Conservation (phyloP, 2,888 invertebrate species). For the Orchesella flavescens region DNA sequence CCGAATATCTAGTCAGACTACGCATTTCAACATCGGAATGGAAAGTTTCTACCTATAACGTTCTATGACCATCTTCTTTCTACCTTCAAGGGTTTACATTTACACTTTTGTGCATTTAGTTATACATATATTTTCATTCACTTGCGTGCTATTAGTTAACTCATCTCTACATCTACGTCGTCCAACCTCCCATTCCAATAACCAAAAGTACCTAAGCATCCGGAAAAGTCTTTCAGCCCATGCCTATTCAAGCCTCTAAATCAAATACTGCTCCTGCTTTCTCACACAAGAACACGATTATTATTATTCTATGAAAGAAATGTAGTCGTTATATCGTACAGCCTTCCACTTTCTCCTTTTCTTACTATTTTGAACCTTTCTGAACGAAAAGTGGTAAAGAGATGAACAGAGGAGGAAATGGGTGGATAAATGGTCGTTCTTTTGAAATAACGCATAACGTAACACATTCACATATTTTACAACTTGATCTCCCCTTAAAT, state of each 20-base stretch:
- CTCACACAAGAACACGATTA: neutral
- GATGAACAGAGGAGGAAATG: constrained; percentile 34
- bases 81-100: too few relatives aligned
- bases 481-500: constrained; percentile 36
- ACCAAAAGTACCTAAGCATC: neutral
- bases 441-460: constrained; percentile 10
- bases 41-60: too few relatives aligned
- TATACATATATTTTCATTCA: too few relatives aligned
- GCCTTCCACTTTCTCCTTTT: neutral
- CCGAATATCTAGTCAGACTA: too few relatives aligned
- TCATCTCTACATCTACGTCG: too few relatives aligned
- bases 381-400: neutral
- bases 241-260: neutral
- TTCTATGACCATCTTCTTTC: too few relatives aligned
- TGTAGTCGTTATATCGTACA: neutral
- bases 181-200: neutral
- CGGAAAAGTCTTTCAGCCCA: neutral
- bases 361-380: neutral
- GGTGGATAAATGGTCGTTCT: constrained; percentile 25
- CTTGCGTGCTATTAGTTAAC: too few relatives aligned
- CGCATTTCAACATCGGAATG: too few relatives aligned
- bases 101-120: too few relatives aligned
- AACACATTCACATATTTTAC: constrained; percentile 21
- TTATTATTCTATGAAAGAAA: neutral
- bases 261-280: neutral